Base-by-base conservation (phyloP, 2,888 invertebrate species). In the Eristalinus sepulchralis region DNA sequence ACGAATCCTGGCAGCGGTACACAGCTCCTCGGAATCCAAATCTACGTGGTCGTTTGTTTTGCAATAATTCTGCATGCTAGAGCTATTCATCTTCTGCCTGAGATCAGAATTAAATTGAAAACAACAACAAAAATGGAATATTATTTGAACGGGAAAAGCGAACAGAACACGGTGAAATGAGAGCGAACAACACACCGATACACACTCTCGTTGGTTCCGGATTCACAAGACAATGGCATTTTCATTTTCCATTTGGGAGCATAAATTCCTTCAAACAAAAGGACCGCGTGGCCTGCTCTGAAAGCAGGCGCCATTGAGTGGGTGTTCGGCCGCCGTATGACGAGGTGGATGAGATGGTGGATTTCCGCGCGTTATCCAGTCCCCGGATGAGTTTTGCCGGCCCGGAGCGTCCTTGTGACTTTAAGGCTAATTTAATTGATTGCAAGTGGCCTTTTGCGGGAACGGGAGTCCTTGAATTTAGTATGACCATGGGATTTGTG, bases 61-160 rank as follows among this genome's bases (percentile, higher is more conserved):
- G 34, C 57, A 57, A 68, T 53, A 73, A 34, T 63, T 63, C 55
- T n/a, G n/a, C 47, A 17, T 34, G 22, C 47, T 31, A 11, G 10
- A 20, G 53, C 33, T 1, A 24, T 63, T 24, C 63, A 36, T 64
- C 73, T 55, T 55, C 34, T 11, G 34, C n/a, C 24, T 73, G 17
- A 55, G 63, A 73, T 63, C 33, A 22, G 55, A 64, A 73, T 53
- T 73, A 73, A 24, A 17, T 63, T 63, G 53, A 63, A 62, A 47
- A 47, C 39, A 39, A n/a, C 39, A 39, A 39, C 10, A 59, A 11
- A n/a, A 63, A 22, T 24, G 11, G 55, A 73, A 34, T 17, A 36
- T 47, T 47, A 10, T 70, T 63, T 17, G 4, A 17, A 4, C 22
- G 47, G 8, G 33, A 55, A 67, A 55, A 20, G 17, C 20, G n/a